Evolutionary conservation across 2,113 vertebrate genomes (phyloP).

Genomic region (Sinocyclocheilus rhinocerous): DNA sequence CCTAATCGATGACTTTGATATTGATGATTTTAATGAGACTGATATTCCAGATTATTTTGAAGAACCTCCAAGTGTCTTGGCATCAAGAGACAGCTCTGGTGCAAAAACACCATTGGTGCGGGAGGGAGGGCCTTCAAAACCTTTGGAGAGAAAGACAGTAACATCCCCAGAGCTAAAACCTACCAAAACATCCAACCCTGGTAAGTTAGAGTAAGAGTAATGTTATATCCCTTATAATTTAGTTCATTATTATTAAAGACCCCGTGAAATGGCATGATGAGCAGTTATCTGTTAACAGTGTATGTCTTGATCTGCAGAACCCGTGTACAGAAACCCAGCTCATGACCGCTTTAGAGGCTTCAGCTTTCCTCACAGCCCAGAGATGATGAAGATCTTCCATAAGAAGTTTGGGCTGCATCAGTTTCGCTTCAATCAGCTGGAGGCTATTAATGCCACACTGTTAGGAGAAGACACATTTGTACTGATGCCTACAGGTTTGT

Average conservation of each 20-base stretch:
- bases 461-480: conserved; percentile 91
- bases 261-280: background rate
- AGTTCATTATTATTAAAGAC: background rate
- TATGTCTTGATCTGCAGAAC: conserved; percentile 57
- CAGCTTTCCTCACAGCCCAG: conserved; percentile 83
- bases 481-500: conserved; percentile 93
- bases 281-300: background rate
- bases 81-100: conserved; percentile 10
- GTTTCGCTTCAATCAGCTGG: conserved; percentile 94
- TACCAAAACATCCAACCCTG: conserved; percentile 64
- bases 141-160: conserved; percentile 61
- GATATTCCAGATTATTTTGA: conserved; percentile 79
- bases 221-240: background rate
- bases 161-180: conserved; percentile 60
- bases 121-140: conserved; percentile 66
- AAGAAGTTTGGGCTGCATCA: conserved; percentile 92
- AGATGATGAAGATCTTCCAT: conserved; percentile 96
- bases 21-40: conserved; percentile 84
- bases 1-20: conserved; percentile 79
- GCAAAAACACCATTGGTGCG: conserved; percentile 50
- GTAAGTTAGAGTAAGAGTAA: conserved; percentile 52
- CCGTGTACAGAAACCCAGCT: conserved; percentile 72
- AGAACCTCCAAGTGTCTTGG: conserved; percentile 36
- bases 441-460: conserved; percentile 92
- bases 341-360: conserved; percentile 83